Conservation (phyloP, 2,888 invertebrate species). For the Spodoptera picta region DNA sequence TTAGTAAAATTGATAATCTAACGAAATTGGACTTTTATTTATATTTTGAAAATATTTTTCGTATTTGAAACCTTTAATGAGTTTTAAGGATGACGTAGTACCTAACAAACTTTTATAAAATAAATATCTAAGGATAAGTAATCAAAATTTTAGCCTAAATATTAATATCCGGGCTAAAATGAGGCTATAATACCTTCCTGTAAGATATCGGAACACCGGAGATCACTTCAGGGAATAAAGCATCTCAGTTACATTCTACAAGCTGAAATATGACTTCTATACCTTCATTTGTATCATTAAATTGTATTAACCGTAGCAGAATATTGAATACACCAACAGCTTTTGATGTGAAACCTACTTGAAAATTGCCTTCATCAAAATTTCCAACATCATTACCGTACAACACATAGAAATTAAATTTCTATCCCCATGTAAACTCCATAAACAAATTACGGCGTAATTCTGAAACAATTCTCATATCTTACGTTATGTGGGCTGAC, state of each 20-base stretch:
- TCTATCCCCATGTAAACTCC: constrained; percentile 43
- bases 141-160: too few relatives aligned
- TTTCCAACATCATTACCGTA: constrained; percentile 24
- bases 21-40: too few relatives aligned
- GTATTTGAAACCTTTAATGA: too few relatives aligned
- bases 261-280: constrained; percentile 22
- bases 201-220: constrained; percentile 34
- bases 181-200: constrained; percentile 15
- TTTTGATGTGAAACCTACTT: constrained; percentile 2
- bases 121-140: too few relatives aligned
- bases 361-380: constrained; percentile 26
- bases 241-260: constrained; percentile 29
- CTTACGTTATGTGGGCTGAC: constrained; percentile 47
- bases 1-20: too few relatives aligned
- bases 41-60: too few relatives aligned
- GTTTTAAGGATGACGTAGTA: too few relatives aligned
- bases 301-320: constrained; percentile 13
- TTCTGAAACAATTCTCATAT: constrained; percentile 61
- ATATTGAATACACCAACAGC: constrained; percentile 17
- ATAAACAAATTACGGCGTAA: constrained; percentile 56
- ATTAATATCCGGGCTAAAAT: constrained; percentile 1
- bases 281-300: constrained; percentile 8
- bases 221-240: constrained; percentile 36
- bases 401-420: constrained; percentile 50
- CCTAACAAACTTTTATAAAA: too few relatives aligned